Base-by-base conservation (phyloP, 2,113 vertebrate genomes). In the Pungitius pungitius region DNA sequence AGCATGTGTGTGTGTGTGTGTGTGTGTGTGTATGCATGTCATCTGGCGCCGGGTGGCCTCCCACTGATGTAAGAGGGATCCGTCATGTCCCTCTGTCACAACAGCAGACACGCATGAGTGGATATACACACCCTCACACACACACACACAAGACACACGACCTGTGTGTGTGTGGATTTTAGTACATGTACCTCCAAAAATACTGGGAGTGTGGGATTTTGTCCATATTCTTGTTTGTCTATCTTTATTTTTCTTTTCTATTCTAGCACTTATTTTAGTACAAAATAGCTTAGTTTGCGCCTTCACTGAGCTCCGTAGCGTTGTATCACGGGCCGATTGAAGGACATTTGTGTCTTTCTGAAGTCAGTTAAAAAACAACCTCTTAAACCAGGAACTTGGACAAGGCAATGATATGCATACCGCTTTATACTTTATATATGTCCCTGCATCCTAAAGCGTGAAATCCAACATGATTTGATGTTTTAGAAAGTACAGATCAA, bases 11-110 rank as follows among this genome's bases (percentile, higher is more conserved):
- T 24, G 45, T 65, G 67, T 66, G 1, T 67, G 56, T 51, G 65
- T 76, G 47, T 66, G 42, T 67, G 66, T 59, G n/a, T 69, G 37
- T 42, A 20, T 60, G 73, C 45, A 33, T 87, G 72, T 84, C 80
- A 83, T 77, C 85, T 81, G 83, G 83, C 20, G 3, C 81, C 26
- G 79, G 70, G 76, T 85, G 82, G 82, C 90, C 84, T 89, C 86
- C 84, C 75, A 58, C 78, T 73, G 75, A 86, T 83, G 75, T 86
- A 77, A 81, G 70, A 85, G 59, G 76, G 73, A 90, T 91, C 83
- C 27, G 75, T 88, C 91, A 85, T 89, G 88, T 92, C 84, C 81
- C 64, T 75, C 82, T 88, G 85, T 90, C 88, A 89, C 83, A 89
- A 89, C 88, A 84, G 85, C 71, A 84, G 83, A 80, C 75, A 85